These are phyloP conservation scores for Willisornis vidua DNA, from an alignment of 2,113 vertebrate genomes.

Conservation along the genomic window DNA sequence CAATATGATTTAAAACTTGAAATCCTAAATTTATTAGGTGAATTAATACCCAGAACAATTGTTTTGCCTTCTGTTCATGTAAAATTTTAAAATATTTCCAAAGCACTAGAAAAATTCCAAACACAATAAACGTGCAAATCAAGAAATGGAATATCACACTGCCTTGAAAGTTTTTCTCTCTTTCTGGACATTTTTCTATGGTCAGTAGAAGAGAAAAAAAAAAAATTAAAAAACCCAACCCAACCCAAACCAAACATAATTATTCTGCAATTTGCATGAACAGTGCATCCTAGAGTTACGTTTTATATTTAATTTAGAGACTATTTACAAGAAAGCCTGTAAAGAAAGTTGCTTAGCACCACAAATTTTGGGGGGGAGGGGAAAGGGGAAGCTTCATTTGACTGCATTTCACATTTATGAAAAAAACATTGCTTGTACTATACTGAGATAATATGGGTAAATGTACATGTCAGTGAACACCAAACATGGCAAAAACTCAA, in stretches of 20 bases:
- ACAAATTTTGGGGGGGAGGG: fast-evolving
- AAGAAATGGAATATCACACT: not conserved
- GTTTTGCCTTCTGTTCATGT: not conserved
- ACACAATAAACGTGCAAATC: not conserved
- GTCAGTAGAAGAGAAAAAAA: not conserved
- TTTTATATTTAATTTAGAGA: not conserved
- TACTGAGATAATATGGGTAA: not conserved
- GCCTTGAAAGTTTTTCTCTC: not conserved
- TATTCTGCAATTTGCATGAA: not conserved
- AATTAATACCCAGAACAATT: not conserved
- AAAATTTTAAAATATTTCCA: not conserved
- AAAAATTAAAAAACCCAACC: not conserved
- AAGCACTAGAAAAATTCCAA: not conserved
- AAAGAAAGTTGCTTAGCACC: not conserved
- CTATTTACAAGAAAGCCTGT: not conserved
- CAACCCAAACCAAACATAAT: not conserved
- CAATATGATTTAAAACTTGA: not conserved
- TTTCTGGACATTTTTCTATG: not conserved
- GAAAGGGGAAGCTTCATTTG: not conserved
- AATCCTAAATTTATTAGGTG: not conserved
- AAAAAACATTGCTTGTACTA: not conserved
- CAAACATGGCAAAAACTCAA: not conserved
- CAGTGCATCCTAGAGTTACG: not conserved
- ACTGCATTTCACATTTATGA: not conserved
- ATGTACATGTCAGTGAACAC: not conserved